A percentile compares a stretch with the other conserved stretches of the same genome.
Conservation (phyloP, 2,797 vertebrate species). For the Cyclopterus lumpus region DNA sequence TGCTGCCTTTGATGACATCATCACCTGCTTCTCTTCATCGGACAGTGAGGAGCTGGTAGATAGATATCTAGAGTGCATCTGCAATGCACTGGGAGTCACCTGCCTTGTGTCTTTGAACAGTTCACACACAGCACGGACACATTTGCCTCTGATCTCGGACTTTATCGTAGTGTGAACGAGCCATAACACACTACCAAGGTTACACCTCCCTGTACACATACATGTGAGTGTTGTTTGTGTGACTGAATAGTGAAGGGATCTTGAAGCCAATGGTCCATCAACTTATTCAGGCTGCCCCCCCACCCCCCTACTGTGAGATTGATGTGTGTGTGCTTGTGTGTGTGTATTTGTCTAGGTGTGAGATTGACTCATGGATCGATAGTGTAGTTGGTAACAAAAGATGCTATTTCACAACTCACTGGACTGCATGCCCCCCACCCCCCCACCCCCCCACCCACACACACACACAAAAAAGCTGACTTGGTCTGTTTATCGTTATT, state of each 20-base stretch:
- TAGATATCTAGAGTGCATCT: too few relatives aligned
- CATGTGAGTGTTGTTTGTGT: background rate
- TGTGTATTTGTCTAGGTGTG: conserved; percentile 56
- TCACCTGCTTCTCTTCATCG: conserved; percentile 39
- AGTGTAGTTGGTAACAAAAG: conserved; percentile 93
- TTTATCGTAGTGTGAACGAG: background rate
- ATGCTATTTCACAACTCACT: conserved; percentile 98
- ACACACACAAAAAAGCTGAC: conserved; percentile 47
- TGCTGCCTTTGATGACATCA: background rate
- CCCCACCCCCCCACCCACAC: conserved; percentile 16
- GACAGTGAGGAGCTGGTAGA: conserved; percentile 25
- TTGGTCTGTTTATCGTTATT: conserved; percentile 41
- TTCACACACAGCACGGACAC: background rate
- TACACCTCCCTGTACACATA: conserved; percentile 23
- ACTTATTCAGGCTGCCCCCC: conserved; percentile 45
- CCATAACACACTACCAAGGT: background rate
- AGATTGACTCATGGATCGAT: conserved; percentile 89
- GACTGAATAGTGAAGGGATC: conserved; percentile 22
- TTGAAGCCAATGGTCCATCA: conserved; percentile 53
- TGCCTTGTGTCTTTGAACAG: background rate
- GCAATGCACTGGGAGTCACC: background rate
- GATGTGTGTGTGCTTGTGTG: conserved; percentile 25
- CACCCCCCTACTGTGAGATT: conserved; percentile 28
- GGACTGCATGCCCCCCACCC: conserved; percentile 81
- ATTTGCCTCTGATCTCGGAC: background rate